These are phyloP conservation scores for Cyprinus carpio DNA, from an alignment of 2,113 vertebrate genomes.

Conservation along the genomic window DNA sequence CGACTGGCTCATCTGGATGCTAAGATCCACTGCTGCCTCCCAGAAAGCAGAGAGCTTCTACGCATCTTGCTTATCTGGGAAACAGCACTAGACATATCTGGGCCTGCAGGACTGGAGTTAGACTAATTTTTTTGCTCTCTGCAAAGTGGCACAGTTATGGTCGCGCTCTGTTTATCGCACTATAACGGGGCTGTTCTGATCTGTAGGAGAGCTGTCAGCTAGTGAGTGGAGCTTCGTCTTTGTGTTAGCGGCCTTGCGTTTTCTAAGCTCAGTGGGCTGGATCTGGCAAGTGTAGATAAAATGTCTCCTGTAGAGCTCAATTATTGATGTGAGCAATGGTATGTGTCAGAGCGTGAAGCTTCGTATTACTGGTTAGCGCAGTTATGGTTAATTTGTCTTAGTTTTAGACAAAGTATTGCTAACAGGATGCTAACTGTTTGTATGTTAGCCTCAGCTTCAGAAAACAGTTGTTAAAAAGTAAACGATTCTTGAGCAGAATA, in stretches of 20 bases:
- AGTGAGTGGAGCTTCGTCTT: constrained; percentile 22
- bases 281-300: constrained; percentile 41
- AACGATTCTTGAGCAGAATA: neutral
- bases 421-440: neutral
- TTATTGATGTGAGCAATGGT: constrained; percentile 16
- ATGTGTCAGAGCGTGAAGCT: neutral
- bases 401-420: neutral
- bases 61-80: constrained; percentile 11
- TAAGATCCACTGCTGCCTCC: neutral
- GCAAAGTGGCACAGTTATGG: constrained; percentile 9
- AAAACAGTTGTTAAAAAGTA: neutral
- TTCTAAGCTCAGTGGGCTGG: neutral
- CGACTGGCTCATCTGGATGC: constrained; percentile 19
- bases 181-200: neutral
- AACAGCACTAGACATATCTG: constrained; percentile 32
- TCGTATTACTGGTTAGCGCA: neutral
- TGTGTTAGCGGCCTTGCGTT: neutral
- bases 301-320: constrained; percentile 16
- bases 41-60: constrained; percentile 10
- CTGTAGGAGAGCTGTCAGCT: constrained; percentile 7
- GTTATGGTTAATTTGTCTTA: constrained; percentile 6
- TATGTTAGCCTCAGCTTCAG: neutral
- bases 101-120: constrained; percentile 26
- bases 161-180: constrained; percentile 28
- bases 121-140: constrained; percentile 33